Conservation (phyloP, 64 coral and sea anemone species). For the Pocillopora damicornis region DNA sequence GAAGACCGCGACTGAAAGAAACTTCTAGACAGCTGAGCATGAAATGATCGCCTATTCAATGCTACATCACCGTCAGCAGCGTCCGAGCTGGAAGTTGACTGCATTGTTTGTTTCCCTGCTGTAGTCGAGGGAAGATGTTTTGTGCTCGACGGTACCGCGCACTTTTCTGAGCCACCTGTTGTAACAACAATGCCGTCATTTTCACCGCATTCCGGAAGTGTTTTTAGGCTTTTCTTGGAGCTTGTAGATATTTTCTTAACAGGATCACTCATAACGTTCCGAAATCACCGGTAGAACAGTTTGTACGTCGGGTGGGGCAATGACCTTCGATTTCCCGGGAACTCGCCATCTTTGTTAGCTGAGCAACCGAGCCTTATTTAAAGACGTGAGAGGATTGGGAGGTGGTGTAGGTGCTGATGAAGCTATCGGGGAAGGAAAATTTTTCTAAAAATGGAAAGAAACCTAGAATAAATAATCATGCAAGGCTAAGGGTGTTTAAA, state of each 20-base stretch:
- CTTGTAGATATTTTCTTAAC: neutral
- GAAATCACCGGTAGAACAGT: neutral
- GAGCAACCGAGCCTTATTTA: too few species aligned
- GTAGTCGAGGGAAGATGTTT: neutral
- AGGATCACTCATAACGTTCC: neutral
- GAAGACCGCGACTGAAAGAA: constrained; percentile 23
- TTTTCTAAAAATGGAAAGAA: too few species aligned
- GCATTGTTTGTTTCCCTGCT: constrained; percentile 17
- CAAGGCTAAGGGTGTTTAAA: too few species aligned
- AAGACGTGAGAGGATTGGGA: too few species aligned
- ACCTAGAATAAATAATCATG: too few species aligned
- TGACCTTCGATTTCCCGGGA: too few species aligned
- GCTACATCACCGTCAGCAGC: neutral
- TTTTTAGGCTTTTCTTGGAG: neutral
- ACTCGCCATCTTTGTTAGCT: too few species aligned
- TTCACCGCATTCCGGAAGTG: neutral
- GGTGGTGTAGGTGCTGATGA: too few species aligned
- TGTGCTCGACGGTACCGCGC: neutral
- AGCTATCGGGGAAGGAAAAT: too few species aligned
- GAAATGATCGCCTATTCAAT: neutral
- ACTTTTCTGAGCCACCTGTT: constrained; percentile 1
- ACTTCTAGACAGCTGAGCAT: constrained; percentile 10
- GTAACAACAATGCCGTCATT: constrained; percentile 9
- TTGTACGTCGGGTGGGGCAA: too few species aligned
- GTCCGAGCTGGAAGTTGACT: neutral